Evolutionary conservation across 1,140 invertebrate genomes (phyloP).

Genomic region (Coptotermes formosanus): DNA sequence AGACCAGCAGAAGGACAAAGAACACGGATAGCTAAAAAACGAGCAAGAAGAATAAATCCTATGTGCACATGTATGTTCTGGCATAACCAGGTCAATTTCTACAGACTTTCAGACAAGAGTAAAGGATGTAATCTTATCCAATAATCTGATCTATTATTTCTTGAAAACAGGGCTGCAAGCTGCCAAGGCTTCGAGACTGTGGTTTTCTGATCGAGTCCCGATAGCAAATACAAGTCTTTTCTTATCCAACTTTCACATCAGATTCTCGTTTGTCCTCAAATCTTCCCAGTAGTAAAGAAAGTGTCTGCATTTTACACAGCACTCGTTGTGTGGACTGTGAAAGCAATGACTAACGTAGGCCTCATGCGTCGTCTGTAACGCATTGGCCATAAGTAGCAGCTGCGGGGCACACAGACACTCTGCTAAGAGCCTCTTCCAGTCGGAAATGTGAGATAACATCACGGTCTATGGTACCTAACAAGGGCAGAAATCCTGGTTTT

Average conservation of each 20-base stretch:
- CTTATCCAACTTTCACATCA: background rate
- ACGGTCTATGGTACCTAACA: background rate
- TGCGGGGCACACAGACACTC: background rate
- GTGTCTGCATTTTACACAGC: background rate
- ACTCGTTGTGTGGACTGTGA: background rate
- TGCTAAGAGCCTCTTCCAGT: background rate
- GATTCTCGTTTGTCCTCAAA: background rate
- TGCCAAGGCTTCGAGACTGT: background rate
- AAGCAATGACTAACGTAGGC: background rate
- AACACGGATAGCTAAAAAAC: background rate
- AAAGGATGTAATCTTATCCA: background rate
- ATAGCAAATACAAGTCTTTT: background rate
- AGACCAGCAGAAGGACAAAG: background rate
- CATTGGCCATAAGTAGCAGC: background rate
- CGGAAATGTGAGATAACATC: background rate
- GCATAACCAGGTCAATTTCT: background rate
- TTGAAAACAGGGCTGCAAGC: background rate
- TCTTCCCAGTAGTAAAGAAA: background rate
- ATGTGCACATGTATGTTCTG: background rate
- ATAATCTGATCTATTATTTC: constrained; percentile 14
- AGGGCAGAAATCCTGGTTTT: constrained; percentile 5
- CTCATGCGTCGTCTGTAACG: background rate
- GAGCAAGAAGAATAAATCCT: background rate
- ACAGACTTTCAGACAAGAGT: background rate
- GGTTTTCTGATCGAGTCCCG: constrained; percentile 16